Base-by-base conservation (phyloP, 1,140 invertebrate genomes). In the Pteromalus puparum region DNA sequence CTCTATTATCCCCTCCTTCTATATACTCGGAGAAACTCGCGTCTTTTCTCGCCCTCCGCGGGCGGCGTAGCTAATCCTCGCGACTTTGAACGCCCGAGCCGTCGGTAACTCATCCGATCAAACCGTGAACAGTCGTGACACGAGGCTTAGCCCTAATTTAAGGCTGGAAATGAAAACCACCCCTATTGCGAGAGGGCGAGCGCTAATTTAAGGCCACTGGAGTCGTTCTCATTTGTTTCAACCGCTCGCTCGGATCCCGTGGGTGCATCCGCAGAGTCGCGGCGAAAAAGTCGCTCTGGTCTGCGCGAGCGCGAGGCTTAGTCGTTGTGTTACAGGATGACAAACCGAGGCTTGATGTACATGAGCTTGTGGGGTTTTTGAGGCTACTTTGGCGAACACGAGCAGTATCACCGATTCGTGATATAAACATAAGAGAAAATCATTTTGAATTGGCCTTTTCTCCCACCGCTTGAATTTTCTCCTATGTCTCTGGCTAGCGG, bases 151-250 rank as follows among this genome's bases (percentile, higher is more conserved):
- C 92, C 89, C 91, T 93, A 93, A 93, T 93, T 93, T 93, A 91
- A 92, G 91, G 91, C 91, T 90, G 88, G 90, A 92, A 92, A 92
- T 91, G 92, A 93, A 92, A 93, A 93, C 91, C 92, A 92, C 89
- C 89, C 88, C 88, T 88, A 85, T 90, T 61, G 53, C 53, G 13
- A 4, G 53, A 61, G 30, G 30, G 21, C 53, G 87, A 89, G 86
- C 89, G 91, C 91, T 93, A 93, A 93, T 93, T 93, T 93, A 92
- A 93, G 91, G 90, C 91, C 87, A 89, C 86, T 87, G 86, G 28
- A 18, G 89, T 90, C 87, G 90, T 90, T 91, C 91, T 92, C 92
- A 92, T 93, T 93, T 93, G 90, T 93, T 93, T 93, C 91, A 92
- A 93, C 91, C 90, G 91, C 88, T 90, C 86, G 88, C 88, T 88